Conservation (phyloP, 2,113 vertebrate species). For the Arvicanthis niloticus region DNA sequence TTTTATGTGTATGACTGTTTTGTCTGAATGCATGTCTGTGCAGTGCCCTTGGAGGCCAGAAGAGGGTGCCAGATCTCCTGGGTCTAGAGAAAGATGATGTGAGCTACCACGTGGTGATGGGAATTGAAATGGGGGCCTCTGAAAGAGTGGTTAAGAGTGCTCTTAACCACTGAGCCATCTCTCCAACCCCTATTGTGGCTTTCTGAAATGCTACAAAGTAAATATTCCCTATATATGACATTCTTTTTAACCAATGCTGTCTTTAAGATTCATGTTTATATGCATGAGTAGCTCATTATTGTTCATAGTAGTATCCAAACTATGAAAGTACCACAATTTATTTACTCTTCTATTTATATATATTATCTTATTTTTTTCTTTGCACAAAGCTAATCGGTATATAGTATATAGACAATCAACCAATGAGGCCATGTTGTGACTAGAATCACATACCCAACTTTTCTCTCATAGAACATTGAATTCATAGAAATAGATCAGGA, state of each 20-base stretch:
- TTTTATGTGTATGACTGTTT: not conserved
- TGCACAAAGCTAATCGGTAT: not conserved
- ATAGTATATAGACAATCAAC: not conserved
- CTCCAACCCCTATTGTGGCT: not conserved
- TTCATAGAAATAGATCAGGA: not conserved
- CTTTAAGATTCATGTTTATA: not conserved
- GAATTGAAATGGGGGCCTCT: not conserved
- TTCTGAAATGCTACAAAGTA: not conserved
- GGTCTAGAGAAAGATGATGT: not conserved
- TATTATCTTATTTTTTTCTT: constrained; percentile 45
- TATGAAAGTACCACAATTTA: not conserved
- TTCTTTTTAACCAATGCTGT: not conserved
- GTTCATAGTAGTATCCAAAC: not conserved
- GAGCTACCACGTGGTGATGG: not conserved
- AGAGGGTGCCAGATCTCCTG: not conserved
- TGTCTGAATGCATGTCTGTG: not conserved
- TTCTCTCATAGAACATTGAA: not conserved
- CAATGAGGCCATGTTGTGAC: not conserved
- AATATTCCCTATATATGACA: not conserved
- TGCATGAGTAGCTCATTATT: not conserved
- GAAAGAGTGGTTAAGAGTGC: not conserved
- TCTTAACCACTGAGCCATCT: not conserved
- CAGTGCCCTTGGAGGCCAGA: not conserved
- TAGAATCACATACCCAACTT: not conserved
- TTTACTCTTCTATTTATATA: constrained; percentile 1